Base-by-base conservation (phyloP, 2,113 vertebrate genomes). In the Amblyornis subalaris region DNA sequence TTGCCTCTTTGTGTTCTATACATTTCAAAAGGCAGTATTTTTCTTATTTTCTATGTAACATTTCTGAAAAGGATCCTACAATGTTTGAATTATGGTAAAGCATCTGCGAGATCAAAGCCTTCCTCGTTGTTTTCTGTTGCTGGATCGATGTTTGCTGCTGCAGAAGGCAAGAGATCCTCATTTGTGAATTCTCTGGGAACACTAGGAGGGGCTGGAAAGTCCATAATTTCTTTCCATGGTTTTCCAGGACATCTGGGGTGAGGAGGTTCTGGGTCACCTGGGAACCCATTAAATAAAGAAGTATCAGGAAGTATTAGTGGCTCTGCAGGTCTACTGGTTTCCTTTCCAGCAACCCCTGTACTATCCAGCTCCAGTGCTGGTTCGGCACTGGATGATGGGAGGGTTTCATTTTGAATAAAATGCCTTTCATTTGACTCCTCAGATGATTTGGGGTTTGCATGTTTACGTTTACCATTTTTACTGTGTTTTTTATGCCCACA, bases 201-300 rank as follows among this genome's bases (percentile, higher is more conserved):
- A 12, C 14, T 45, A 29, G 80, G 6, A 85, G 70, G 23, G 50
- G 26, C 53, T 76, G 58, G 8, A 71, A 78, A 58, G 53, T 42
- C 69, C 31, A 24, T 47, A 67, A 83, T 55, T 91, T 81, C 85
- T 93, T 99, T 99, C 99, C 99, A 99, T 74, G 98, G 98, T 75
- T 97, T 98, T 88, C 98, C 98, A 9, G 99, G 99, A 93, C 99
- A 99, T 91, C 96, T 98, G 36, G 98, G 96, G 24, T 28, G 66
- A 31, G 40, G 35, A 83, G 91, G 73, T 77, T 94, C 96, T 58
- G 95, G n/a, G 18, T 9, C 92, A 94, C 96, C 97, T 85, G 96
- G 50, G 51, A 96, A 90, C 12, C 25, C 60, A 31, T 96, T 78
- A 96, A 94, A 95, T 51, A 92, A 70, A 96, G 91, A 82, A 77